phyloP scores from a whole-genome alignment of 2,888 invertebrate species.

The Nemotelus nigrinus region DNA sequence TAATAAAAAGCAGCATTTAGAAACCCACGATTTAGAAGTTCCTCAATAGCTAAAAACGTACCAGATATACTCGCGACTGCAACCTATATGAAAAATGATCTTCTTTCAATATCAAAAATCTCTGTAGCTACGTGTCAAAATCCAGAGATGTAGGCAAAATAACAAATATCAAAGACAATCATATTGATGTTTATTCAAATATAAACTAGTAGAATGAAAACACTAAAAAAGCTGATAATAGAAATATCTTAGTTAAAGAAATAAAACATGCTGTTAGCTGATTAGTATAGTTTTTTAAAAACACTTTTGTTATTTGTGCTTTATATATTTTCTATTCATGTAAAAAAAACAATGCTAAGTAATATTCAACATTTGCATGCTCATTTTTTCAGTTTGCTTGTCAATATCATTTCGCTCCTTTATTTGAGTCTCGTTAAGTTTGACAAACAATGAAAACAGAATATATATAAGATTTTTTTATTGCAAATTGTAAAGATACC shows the following conservation, averaged over 20 bases:
- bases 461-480: no score
- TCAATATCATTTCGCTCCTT: no score
- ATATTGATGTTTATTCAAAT: constrained; percentile 2
- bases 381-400: no score
- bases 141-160: background rate
- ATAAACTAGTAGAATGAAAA: background rate
- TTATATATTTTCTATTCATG: background rate
- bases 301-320: background rate
- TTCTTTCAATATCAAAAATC: no score
- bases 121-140: constrained; percentile 11
- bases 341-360: background rate
- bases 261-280: constrained; percentile 28
- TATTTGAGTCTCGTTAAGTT: no score
- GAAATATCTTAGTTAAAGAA: background rate
- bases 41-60: no score
- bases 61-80: no score
- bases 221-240: background rate
- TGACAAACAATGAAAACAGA: no score
- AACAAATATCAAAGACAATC: constrained; percentile 30
- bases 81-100: no score
- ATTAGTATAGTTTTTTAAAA: background rate
- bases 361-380: background rate
- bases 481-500: no score
- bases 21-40: no score
- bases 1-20: no score